phyloP scores from a whole-genome alignment of 2,888 invertebrate genomes.

The Acanthosepion lycidas region DNA sequence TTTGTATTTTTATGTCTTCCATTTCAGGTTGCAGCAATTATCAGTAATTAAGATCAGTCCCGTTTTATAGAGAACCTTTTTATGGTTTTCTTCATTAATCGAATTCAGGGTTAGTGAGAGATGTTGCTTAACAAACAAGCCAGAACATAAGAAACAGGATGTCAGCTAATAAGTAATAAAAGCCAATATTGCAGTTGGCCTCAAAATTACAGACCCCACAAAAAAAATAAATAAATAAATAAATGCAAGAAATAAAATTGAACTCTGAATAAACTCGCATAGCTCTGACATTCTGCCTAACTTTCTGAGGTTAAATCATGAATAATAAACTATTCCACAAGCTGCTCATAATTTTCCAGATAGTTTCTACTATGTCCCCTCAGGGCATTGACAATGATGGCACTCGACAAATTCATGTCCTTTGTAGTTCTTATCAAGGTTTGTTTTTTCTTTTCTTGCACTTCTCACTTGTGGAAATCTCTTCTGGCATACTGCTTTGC shows the following conservation, averaged over 20 bases:
- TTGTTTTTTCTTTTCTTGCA: too few species aligned
- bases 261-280: neutral
- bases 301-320: neutral
- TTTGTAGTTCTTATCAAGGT: too few species aligned
- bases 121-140: neutral
- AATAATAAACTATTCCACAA: neutral
- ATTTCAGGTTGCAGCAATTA: neutral
- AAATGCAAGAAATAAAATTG: neutral
- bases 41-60: neutral
- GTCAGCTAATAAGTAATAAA: neutral
- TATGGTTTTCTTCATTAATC: neutral
- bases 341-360: neutral
- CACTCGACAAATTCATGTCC: too few species aligned
- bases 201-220: neutral
- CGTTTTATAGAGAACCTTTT: neutral
- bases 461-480: too few species aligned
- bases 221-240: neutral
- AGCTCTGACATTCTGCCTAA: neutral
- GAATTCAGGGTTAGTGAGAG: neutral
- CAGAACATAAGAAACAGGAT: neutral
- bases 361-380: too few species aligned
- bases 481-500: too few species aligned
- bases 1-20: neutral
- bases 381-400: too few species aligned
- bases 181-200: neutral